Conservation (phyloP, 2,797 vertebrate genomes). For the Halcyon leucocephala region DNA sequence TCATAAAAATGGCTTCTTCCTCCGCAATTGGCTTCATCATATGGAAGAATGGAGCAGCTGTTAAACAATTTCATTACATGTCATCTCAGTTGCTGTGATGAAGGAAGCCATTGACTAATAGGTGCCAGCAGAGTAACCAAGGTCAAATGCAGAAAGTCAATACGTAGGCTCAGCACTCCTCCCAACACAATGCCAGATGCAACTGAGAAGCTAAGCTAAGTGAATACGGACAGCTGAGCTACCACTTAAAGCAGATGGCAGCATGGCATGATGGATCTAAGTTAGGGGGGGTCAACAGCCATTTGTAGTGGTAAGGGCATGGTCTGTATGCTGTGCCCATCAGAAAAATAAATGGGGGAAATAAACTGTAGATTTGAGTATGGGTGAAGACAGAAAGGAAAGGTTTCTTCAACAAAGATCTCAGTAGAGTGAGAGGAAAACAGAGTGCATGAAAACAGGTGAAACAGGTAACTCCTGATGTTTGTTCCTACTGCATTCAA, state of each 20-base stretch:
- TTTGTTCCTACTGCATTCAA: background rate
- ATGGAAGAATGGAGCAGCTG: background rate
- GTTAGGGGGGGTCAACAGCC: accelerated
- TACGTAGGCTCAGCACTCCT: background rate
- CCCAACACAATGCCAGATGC: background rate
- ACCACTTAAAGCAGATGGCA: background rate
- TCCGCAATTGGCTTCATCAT: accelerated
- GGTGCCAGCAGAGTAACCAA: background rate
- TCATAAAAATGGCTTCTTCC: background rate
- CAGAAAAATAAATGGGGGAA: background rate
- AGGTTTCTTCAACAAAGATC: background rate
- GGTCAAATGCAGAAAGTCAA: background rate
- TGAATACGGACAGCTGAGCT: background rate
- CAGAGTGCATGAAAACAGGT: background rate
- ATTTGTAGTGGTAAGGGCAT: background rate
- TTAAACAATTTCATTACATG: background rate
- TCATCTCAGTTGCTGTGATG: background rate
- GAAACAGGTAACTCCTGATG: background rate
- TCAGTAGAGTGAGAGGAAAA: background rate
- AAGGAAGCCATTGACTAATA: background rate
- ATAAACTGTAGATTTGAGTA: background rate
- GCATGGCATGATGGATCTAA: background rate
- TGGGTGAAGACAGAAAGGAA: background rate
- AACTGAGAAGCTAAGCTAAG: background rate
- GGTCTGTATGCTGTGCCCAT: background rate